Base-by-base conservation (phyloP, 2,113 vertebrate species). In the Strigops habroptila region DNA sequence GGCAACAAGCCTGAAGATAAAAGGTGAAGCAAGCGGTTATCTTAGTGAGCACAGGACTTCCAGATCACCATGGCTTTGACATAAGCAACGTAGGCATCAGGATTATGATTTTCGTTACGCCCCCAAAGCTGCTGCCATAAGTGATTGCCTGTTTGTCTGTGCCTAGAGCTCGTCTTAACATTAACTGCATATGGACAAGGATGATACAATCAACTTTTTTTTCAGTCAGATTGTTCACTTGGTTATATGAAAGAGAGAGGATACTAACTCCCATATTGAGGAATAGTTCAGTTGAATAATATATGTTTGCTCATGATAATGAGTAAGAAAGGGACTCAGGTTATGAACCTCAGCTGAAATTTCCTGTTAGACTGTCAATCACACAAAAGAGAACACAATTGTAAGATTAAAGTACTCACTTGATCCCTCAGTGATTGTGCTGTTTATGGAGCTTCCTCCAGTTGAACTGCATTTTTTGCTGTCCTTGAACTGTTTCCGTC, bases 351-450 rank as follows among this genome's bases (percentile, higher is more conserved):
- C 25, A 60, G 51, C 18, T 64, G 27, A 91, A 88, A 75, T 9
- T 63, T 10, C 6, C 14, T 37, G 6, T 24, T 12, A 67, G 21
- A 68, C 5, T 53, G n/a, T 48, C 12, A 74, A 0, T 53, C 27
- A 59, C 24, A 67, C 0, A 14, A 27, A 12, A 89, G 82, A 78
- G 22, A 90, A 83, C 25, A 60, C 8, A 67, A 33, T 30, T 15
- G 1, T 35, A 69, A 82, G 9, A 35, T 30, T 10, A 9, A 46
- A 19, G 12, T 94, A 97, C 97, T 97, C 89, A 99, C 99, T 95
- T 85, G 98, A 99, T 87, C 98, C 98, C 71, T 99, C 98, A 2
- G 98, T 99, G 91, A 99, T 96, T 75, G 98, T 99, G 69, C 98
- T 99, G 94, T 98, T 97, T 35, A 98, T 94, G 12, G 98, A 99